phyloP scores from a whole-genome alignment of 2,888 invertebrate genomes.

The Dichetophora obliterata region DNA sequence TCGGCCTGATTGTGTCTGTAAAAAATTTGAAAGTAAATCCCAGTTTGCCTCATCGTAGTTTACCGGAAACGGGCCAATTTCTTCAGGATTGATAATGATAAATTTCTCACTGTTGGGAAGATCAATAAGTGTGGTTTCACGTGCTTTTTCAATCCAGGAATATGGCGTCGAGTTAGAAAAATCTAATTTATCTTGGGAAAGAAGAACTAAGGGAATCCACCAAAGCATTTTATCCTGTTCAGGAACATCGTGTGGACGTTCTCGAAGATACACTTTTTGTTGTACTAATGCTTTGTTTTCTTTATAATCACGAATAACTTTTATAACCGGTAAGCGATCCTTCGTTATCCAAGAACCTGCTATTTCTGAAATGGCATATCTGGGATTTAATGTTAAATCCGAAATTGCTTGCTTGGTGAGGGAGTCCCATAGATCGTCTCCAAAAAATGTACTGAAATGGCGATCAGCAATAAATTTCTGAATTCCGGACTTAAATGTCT shows the following conservation, averaged over 20 bases:
- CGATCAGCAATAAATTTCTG: slow-evolving; percentile 78
- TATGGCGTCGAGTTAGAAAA: slow-evolving; percentile 73
- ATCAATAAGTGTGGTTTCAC: slow-evolving; percentile 72
- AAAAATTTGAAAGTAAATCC: slow-evolving; percentile 78
- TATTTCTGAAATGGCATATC: slow-evolving; percentile 77
- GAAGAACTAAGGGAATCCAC: slow-evolving; percentile 80
- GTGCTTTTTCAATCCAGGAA: slow-evolving; percentile 76
- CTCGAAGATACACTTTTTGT: slow-evolving; percentile 79
- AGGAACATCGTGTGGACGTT: slow-evolving; percentile 80
- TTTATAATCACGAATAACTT: slow-evolving; percentile 78
- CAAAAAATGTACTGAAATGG: slow-evolving; percentile 81
- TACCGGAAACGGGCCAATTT: slow-evolving; percentile 87
- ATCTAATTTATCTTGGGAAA: slow-evolving; percentile 74
- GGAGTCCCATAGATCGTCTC: slow-evolving; percentile 84
- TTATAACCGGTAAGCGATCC: slow-evolving; percentile 82
- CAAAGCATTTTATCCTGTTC: slow-evolving; percentile 79
- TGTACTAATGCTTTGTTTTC: slow-evolving; percentile 74
- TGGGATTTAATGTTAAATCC: slow-evolving; percentile 72
- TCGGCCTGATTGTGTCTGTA: slow-evolving; percentile 73
- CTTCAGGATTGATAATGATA: slow-evolving; percentile 85
- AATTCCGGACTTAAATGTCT: slow-evolving; percentile 81
- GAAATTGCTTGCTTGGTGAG: slow-evolving; percentile 78
- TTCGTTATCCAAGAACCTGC: slow-evolving; percentile 87
- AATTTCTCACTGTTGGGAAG: slow-evolving; percentile 75
- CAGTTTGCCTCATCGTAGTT: slow-evolving; percentile 85